Evolutionary conservation across 2,113 vertebrate species (phyloP), one percentile per base, ranked within the genome.

Genomic region (Etheostoma cragini): DNA sequence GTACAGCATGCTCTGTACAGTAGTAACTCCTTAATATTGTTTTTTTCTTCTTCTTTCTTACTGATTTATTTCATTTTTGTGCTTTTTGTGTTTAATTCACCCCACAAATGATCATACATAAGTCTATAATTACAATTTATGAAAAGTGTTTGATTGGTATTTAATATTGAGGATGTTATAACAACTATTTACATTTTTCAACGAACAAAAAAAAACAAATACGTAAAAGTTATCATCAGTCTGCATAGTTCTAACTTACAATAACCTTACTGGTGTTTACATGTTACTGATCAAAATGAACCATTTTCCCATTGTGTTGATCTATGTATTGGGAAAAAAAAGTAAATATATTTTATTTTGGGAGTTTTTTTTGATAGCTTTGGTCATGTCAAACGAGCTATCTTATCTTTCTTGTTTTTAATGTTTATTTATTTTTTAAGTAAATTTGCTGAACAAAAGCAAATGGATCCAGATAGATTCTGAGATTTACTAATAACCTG

Each of bases 1-100:
- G 71, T 65, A 77, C 72, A 85, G 86, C 90, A 91, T 91, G 84
- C 72, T 84, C 21, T 86, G 80, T 84, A 86, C 21, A 79, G 67
- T 65, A 69, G 73, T 62, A 84, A 72, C 22, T 54, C 52, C 0
- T 76, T 64, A n/a, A 64, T 85, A 60, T 82, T 82, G 12, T 33
- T 22, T 78, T 86, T 24, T 49, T 70, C n/a, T n/a, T 56, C 22
- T 69, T 8, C 14, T 71, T 76, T 38, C 42, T 65, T 47, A 75
- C 22, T 38, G 6, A 65, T 38, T 21, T 46, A 6, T 61, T 69
- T 78, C 8, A 52, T 71, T 76, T 76, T 71, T 54, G 54, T 67
- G 63, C 38, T 49, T 66, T 69, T 62, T 72, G 35, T 74, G 58
- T 81, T 70, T 0, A 58, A 47, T n/a, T 60, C 53, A 56, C 57